A percentile compares a stretch with the other conserved stretches of the same genome.
Conservation (phyloP, 1,140 invertebrate species). For the Drosophila murphyi region DNA sequence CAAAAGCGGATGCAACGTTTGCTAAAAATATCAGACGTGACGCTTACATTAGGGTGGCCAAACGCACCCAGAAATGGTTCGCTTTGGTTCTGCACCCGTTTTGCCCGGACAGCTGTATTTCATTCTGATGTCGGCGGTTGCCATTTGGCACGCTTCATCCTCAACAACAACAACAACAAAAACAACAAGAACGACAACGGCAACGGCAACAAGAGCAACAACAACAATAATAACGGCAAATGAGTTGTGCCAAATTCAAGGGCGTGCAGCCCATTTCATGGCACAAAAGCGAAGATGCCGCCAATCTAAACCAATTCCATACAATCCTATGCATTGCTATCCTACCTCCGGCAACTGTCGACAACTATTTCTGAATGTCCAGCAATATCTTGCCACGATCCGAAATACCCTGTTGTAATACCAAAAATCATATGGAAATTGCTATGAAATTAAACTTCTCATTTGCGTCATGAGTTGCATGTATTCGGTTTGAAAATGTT, state of each 20-base stretch:
- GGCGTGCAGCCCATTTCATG: constrained; percentile 42
- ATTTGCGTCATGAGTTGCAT: too few species aligned
- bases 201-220: constrained; percentile 17
- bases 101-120: constrained; percentile 63
- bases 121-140: constrained; percentile 46
- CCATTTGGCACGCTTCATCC: constrained; percentile 71
- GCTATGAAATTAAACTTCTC: too few species aligned
- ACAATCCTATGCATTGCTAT: not conserved
- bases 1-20: constrained; percentile 48
- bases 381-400: constrained; percentile 6
- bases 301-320: constrained; percentile 42
- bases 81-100: constrained; percentile 1
- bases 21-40: constrained; percentile 71
- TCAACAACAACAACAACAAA: constrained; percentile 1
- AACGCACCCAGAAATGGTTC: constrained; percentile 2
- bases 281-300: constrained; percentile 42
- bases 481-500: too few species aligned
- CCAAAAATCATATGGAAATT: too few species aligned
- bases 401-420: constrained; percentile 13
- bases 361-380: constrained; percentile 40
- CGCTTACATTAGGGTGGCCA: constrained; percentile 43
- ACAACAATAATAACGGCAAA: constrained; percentile 40
- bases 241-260: constrained; percentile 54
- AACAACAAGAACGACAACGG: not conserved
- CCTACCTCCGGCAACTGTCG: constrained; percentile 1